phyloP scores from a whole-genome alignment of 2,797 vertebrate species.

The Mormyrops boulengeri region DNA sequence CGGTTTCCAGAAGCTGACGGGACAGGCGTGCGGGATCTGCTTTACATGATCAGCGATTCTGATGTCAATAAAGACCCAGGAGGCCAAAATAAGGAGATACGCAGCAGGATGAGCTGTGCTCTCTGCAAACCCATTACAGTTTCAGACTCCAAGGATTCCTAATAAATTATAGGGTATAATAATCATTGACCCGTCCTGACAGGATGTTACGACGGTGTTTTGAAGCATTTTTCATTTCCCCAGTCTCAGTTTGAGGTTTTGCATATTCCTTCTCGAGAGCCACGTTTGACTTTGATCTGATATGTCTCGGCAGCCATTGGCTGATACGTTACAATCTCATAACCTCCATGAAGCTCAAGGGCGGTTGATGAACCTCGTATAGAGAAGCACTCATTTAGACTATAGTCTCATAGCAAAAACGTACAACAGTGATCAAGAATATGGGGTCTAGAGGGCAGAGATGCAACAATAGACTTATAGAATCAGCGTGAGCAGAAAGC shows the following conservation, averaged over 20 bases:
- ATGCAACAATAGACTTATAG: background rate
- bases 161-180: background rate
- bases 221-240: background rate
- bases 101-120: background rate
- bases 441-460: background rate
- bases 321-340: background rate
- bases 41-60: background rate
- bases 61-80: background rate
- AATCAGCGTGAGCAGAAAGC: background rate
- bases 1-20: background rate
- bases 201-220: background rate
- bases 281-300: background rate
- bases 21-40: background rate
- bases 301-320: background rate
- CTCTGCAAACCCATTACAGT: background rate
- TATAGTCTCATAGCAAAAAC: background rate
- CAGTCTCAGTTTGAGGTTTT: background rate
- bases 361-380: background rate
- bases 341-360: background rate
- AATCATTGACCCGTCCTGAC: slow-evolving; percentile 1
- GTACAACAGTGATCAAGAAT: background rate
- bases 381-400: background rate
- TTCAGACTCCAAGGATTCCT: background rate
- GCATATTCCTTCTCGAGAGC: background rate
- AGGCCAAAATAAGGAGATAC: background rate